Conservation (phyloP, 2,888 invertebrate species). For the Nemurella pictetii region DNA sequence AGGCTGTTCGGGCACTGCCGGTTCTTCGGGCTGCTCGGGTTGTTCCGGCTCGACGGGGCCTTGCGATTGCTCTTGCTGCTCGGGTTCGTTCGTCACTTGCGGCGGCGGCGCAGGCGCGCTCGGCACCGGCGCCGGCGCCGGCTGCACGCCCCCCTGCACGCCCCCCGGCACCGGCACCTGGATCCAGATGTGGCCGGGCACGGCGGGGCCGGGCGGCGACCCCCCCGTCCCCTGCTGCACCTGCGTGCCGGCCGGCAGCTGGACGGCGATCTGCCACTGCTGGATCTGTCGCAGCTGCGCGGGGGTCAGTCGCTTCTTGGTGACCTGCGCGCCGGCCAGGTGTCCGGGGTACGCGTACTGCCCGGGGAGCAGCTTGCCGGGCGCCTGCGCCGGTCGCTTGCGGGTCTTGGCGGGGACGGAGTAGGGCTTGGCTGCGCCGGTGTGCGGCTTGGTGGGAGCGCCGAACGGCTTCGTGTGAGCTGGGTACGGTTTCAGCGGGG, state of each 20-base stretch:
- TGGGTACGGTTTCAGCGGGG: not conserved
- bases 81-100: slow-evolving; percentile 12
- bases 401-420: not conserved
- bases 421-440: not conserved
- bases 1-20: slow-evolving; percentile 30
- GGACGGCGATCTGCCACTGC: slow-evolving; percentile 47
- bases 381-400: not conserved
- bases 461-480: not conserved
- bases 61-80: slow-evolving; percentile 32
- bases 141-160: not conserved
- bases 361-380: too few species aligned
- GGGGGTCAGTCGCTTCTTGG: slow-evolving; percentile 1
- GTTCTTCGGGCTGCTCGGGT: slow-evolving; percentile 35
- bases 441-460: not conserved
- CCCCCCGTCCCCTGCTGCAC: slow-evolving; percentile 1
- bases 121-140: not conserved
- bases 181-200: slow-evolving; percentile 41
- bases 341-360: not conserved
- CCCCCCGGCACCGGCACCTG: slow-evolving; percentile 41
- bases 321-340: not conserved
- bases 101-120: not conserved
- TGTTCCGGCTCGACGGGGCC: slow-evolving; percentile 20
- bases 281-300: slow-evolving; percentile 43
- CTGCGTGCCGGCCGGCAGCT: slow-evolving; percentile 43
- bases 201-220: slow-evolving; percentile 23